Evolutionary conservation across 2,888 invertebrate genomes (phyloP), one percentile per base, ranked within the genome.

Genomic region (Agriopis leucophaearia): DNA sequence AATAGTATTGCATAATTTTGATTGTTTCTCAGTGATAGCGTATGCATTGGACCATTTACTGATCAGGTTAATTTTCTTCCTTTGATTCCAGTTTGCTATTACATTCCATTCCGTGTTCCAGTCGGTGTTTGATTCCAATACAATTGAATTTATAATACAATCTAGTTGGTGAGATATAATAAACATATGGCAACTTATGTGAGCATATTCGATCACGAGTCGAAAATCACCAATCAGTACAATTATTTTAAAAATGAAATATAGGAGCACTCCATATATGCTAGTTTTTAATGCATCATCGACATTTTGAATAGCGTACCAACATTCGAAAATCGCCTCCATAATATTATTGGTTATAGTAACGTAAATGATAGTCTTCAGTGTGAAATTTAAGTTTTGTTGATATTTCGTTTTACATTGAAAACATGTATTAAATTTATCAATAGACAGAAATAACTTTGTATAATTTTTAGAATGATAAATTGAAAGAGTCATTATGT

Each of bases 391-490:
- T 9, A 18, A 42, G 12, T 40, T 40, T 12, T 18, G 13, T 16
- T 18, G n/a, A 55, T 7, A 18, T 55, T 40, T 16, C 18, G 16
- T n/a, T 18, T 42, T 40, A 42, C 55, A 16, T 55, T 6, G 4
- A 8, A 40, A 6, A 42, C 8, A 12, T 2, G 42, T 18, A 40
- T 55, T 18, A 55, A 55, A 42, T 42, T 13, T 12, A 42, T 40
- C 55, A 16, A 10, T 18, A 18, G 13, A 40, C 1, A 0, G 8
- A 12, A 42, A 16, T 16, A 55, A 55, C 5, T 55, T 12, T 55
- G 42, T 6, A 42, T 55, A 55, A 16, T 13, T 55, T 55, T 55
- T 55, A 8, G 55, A 55, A 55, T 55, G 55, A 40, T 40, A 55
- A 8, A 55, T 6, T 13, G 40, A 40, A 8, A 55, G 13, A 40